A percentile compares a stretch with the other conserved stretches of the same genome.
These are phyloP conservation scores for Emys orbicularis DNA, from an alignment of 2,797 vertebrate genomes.

Conservation along the genomic window DNA sequence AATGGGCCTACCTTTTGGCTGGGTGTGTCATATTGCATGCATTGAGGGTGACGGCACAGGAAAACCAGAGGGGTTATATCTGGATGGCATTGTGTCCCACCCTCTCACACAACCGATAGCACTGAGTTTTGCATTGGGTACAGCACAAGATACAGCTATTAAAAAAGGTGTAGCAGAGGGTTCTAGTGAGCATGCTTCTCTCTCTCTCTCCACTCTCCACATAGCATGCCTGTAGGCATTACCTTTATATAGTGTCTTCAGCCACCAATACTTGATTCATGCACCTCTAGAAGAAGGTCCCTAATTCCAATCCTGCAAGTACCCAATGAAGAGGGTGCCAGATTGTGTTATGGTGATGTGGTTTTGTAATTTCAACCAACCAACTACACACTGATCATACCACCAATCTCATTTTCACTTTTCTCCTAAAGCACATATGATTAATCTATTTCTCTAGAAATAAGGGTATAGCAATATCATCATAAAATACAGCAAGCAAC, in stretches of 20 bases:
- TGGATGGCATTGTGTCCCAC: background rate
- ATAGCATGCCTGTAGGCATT: background rate
- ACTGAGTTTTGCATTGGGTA: background rate
- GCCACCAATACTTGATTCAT: background rate
- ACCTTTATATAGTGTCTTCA: background rate
- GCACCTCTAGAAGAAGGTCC: background rate
- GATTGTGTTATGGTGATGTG: background rate
- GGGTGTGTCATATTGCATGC: rapidly evolving
- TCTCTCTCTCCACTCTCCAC: background rate
- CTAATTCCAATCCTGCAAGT: background rate
- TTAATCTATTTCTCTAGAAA: background rate
- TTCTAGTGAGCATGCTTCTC: background rate
- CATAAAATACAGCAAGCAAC: background rate
- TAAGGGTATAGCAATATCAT: background rate
- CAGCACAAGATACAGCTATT: background rate
- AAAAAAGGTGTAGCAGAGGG: background rate
- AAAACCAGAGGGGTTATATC: background rate
- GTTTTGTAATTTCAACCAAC: background rate
- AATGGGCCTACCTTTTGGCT: background rate
- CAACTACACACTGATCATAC: background rate
- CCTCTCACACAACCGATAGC: background rate
- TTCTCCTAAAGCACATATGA: background rate
- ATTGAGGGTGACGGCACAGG: background rate
- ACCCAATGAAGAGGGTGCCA: background rate
- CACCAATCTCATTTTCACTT: background rate